Base-by-base conservation (phyloP, 2,888 invertebrate genomes). In the Cetonia aurata region DNA sequence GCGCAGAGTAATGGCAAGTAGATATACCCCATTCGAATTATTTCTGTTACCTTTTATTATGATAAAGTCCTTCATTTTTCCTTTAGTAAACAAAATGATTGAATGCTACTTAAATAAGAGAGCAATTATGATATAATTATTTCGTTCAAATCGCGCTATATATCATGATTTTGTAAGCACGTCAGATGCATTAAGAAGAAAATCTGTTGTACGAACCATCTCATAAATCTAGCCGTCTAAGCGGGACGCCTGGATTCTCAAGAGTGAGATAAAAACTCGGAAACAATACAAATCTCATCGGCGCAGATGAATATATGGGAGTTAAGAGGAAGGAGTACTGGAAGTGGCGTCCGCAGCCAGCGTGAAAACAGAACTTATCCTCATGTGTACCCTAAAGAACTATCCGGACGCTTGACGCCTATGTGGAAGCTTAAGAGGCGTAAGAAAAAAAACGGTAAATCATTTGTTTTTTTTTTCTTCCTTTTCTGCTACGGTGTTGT, bases 261-360 rank as follows among this genome's bases (percentile, higher is more conserved):
- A 42, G 68, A 57, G 68, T 57, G 48, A 57, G 68, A 68, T 68
- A 68, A 68, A 68, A 68, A 68, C 57, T 41, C 57, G 57, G 57
- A 68, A 68, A 68, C 68, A 68, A 68, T 68, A 68, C 68, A 68
- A 68, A 65, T 50, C 62, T 65, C 62, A 65, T 65, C 62, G 62
- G 62, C 44, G 48, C 68, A 33, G 68, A 68, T 68, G 68, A 68
- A 68, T 68, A 68, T 68, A 68, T 68, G 68, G 33, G 68, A 55
- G 68, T 50, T 65, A 15, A 25, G 62, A 46, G 48, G 19, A 33
- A 62, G 15, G 15, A 15, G 9, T 31, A 33, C 25, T 37, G 37
- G 37, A 37, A 9, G 37, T 37, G 37, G 37, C 37, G 37, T 37
- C 37, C 4, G 37, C 37, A 37, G 37, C 37, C 37, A 10, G 9